Evolutionary conservation across 2,888 invertebrate species (phyloP).

Genomic region (Limenitis camilla): DNA sequence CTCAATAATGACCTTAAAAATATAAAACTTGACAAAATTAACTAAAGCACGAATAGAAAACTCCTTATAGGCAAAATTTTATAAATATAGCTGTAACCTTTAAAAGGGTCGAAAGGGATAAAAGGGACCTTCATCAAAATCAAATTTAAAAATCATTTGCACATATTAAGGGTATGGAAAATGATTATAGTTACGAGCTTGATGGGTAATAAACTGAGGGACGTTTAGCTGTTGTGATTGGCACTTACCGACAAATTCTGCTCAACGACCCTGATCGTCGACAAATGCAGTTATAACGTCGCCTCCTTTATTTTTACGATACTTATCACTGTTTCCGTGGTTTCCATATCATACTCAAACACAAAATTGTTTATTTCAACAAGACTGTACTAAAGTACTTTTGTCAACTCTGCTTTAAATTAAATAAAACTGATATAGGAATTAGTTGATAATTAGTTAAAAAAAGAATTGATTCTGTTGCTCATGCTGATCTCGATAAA

Average conservation of each 20-base stretch:
- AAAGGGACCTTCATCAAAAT: slow-evolving; percentile 21
- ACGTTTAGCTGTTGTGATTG: slow-evolving; percentile 21
- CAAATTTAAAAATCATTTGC: slow-evolving; percentile 25
- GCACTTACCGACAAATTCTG: slow-evolving; percentile 20
- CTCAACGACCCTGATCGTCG: slow-evolving; percentile 6
- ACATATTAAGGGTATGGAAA: slow-evolving; percentile 16
- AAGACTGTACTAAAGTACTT: no score
- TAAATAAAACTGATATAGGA: no score
- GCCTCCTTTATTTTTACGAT: background rate
- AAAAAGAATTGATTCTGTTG: no score
- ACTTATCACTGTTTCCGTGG: slow-evolving; percentile 13
- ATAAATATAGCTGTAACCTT: background rate
- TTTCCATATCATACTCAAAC: no score
- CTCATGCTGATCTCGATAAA: no score
- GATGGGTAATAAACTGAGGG: slow-evolving; percentile 18
- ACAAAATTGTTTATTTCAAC: no score
- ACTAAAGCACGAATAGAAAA: no score
- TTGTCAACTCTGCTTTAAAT: no score
- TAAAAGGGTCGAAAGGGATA: slow-evolving; percentile 11
- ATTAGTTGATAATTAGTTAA: no score
- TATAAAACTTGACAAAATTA: no score
- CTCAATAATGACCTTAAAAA: no score
- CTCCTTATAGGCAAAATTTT: no score
- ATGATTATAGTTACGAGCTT: slow-evolving; percentile 22
- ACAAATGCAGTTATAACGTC: slow-evolving; percentile 2